These are phyloP conservation scores for Lithobates sylvaticus DNA, from an alignment of 2,797 vertebrate species.

Conservation along the genomic window DNA sequence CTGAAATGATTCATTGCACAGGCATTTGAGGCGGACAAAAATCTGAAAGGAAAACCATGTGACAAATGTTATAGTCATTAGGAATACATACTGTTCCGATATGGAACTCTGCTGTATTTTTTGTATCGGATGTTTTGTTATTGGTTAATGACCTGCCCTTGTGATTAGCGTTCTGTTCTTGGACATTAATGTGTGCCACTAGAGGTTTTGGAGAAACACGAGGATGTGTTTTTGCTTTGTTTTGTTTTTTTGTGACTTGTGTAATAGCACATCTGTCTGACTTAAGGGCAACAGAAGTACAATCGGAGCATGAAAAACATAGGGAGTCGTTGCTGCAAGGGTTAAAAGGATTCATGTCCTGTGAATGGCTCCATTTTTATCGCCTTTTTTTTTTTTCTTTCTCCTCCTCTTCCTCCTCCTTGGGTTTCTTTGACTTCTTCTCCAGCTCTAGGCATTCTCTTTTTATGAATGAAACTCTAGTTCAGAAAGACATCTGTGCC, in stretches of 20 bases:
- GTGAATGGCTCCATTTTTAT: slow-evolving; percentile 45
- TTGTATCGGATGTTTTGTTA: not conserved
- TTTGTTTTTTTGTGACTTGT: no score
- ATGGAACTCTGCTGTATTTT: not conserved
- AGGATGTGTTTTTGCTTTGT: no score
- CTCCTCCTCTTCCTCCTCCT: slow-evolving; percentile 46
- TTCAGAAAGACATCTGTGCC: slow-evolving; percentile 75
- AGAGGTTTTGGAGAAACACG: not conserved
- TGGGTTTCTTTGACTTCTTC: slow-evolving; percentile 56
- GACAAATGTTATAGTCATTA: not conserved
- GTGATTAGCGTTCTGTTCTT: not conserved
- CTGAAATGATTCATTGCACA: not conserved
- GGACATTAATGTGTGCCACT: not conserved
- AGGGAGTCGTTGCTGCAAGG: not conserved
- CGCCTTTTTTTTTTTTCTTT: slow-evolving; percentile 5
- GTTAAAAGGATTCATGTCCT: slow-evolving; percentile 19
- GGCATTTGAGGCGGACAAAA: slow-evolving; percentile 52
- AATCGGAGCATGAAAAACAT: not conserved
- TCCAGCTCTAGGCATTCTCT: slow-evolving; percentile 65
- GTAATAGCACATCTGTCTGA: no score
- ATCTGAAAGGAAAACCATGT: not conserved
- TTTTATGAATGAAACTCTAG: slow-evolving; percentile 76
- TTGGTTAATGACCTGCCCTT: not conserved
- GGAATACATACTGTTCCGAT: not conserved
- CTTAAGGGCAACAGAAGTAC: not conserved